phyloP scores from a whole-genome alignment of 2,113 vertebrate species.

The Oxygymnocypris stewartii region DNA sequence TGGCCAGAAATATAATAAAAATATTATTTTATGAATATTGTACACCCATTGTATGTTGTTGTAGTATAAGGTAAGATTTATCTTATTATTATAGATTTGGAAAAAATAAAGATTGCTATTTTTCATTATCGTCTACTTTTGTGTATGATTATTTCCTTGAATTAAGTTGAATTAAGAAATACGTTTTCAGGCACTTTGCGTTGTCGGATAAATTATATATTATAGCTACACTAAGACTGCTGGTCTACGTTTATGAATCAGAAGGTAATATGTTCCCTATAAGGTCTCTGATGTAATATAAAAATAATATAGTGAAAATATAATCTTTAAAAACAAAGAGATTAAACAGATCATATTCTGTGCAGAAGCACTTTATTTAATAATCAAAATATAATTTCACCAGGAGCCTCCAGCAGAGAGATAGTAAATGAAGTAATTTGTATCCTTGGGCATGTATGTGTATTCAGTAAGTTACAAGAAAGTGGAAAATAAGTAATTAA shows the following conservation, averaged over 20 bases:
- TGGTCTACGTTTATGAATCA: background rate
- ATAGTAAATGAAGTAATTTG: background rate
- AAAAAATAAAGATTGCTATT: conserved; percentile 93
- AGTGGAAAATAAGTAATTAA: conserved; percentile 14
- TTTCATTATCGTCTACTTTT: conserved; percentile 69
- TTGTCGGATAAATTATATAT: background rate
- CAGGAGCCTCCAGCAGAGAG: background rate
- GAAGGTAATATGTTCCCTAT: background rate
- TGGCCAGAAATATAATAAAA: conserved; percentile 10
- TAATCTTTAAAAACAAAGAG: conserved; percentile 4
- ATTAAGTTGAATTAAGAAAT: background rate
- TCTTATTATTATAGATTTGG: conserved; percentile 84
- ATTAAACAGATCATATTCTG: background rate
- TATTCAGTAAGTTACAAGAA: conserved; percentile 3
- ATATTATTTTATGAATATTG: conserved; percentile 74
- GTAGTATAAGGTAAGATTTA: conserved; percentile 75
- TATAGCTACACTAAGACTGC: background rate
- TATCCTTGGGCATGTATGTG: conserved; percentile 6
- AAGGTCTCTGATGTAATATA: conserved; percentile 2
- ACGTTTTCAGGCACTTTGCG: background rate
- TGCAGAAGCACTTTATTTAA: background rate
- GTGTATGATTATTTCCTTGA: conserved; percentile 5
- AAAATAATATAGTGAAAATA: background rate
- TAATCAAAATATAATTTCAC: conserved; percentile 2
- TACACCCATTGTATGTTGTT: conserved; percentile 86